Evolutionary conservation across 2,797 vertebrate species (phyloP), one percentile per base, ranked within the genome.

Genomic region (Tragopan temminckii): DNA sequence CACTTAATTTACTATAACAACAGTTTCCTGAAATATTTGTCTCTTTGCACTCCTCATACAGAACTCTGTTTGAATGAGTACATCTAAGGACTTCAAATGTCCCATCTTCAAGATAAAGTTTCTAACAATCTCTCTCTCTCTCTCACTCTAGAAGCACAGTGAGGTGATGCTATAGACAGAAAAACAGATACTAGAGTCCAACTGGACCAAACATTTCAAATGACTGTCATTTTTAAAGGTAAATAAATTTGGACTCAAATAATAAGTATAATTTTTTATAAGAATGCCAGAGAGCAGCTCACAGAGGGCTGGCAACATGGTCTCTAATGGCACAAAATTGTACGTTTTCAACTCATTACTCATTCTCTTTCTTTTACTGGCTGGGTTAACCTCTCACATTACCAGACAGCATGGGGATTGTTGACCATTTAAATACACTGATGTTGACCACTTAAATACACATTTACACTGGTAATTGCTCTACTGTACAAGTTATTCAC

Each of bases 381-480:
- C 11, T 74, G 27, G 31, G 69, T 13, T 84, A 62, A 52, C 68
- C 48, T 89, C 94, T 89, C 71, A 68, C 67, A 75, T 48, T 43
- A 81, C 52, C 38, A 74, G 75, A 31, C 68, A 92, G 57, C 38
- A 69, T 80, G 61, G 43, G 55, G 36, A 88, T 46, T 88, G 16
- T 25, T 72, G 80, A 40, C 55, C 81, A 57, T 72, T 91, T 79
- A 75, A 91, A 66, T 7, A 78, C 59, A 63, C 55, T n/a, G n/a
- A n/a, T 88, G 16, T 25, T 72, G 80, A 40, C 55, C 81, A 57
- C 69, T 91, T 79, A 75, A 91, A 66, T 7, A 78, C 59, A 63
- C 55, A n/a, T 83, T 96, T 81, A 96, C 17, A 88, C 19, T 58
- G 31, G 29, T 38, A 82, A 82, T 46, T 80, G 76, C 69, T 68